phyloP scores from a whole-genome alignment of 2,113 vertebrate genomes.

The Eublepharis macularius region DNA sequence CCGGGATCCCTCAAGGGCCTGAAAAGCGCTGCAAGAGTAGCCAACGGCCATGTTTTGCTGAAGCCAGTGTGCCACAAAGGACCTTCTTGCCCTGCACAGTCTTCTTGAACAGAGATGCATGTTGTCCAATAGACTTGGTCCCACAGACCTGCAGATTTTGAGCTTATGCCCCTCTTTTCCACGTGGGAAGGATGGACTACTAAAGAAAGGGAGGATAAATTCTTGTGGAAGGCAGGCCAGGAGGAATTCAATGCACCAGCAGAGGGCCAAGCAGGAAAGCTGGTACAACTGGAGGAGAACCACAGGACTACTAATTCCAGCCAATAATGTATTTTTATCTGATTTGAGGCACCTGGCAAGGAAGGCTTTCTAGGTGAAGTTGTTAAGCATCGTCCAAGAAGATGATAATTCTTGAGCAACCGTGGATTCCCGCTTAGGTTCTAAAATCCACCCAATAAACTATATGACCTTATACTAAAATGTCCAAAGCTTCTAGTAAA shows the following conservation, averaged over 20 bases:
- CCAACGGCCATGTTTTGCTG: background rate
- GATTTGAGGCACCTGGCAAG: background rate
- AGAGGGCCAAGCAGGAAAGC: background rate
- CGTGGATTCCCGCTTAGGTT: background rate
- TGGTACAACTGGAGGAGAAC: background rate
- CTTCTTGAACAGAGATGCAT: background rate
- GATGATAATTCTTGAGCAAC: no score
- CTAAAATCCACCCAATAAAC: background rate
- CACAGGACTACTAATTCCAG: background rate
- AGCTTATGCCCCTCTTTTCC: background rate
- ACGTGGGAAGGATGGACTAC: background rate
- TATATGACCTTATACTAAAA: background rate
- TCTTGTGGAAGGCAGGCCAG: background rate
- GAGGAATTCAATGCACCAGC: no score
- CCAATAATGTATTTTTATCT: background rate
- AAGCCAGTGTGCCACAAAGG: background rate
- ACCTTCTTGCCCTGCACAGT: background rate
- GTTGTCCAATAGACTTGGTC: background rate
- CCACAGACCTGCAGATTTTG: background rate
- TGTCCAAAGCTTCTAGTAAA: background rate
- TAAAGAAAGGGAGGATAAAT: background rate
- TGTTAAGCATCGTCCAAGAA: background rate
- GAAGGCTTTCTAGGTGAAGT: background rate
- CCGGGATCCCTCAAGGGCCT: background rate
- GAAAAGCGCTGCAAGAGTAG: background rate